Base-by-base conservation (phyloP, 1,140 invertebrate species). In the Drosophila tani region DNA sequence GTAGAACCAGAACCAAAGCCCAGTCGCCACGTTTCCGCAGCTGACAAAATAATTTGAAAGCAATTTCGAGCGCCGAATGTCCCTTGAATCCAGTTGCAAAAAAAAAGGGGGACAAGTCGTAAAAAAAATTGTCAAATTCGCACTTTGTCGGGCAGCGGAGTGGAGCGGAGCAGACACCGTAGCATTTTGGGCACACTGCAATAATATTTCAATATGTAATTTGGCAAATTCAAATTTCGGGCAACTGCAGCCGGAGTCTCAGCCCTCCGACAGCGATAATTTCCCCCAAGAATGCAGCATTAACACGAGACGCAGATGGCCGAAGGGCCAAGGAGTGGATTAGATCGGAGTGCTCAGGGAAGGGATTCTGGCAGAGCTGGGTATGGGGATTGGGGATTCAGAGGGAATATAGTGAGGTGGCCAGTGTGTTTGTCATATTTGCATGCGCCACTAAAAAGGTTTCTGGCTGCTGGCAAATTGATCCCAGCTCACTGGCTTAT, bases 191-290 rank as follows among this genome's bases (percentile, higher is more conserved):
- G 69, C 86, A 55, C 86, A 82, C 71, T 91, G 86, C 86, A 91
- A 91, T 91, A 90, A 90, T 90, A 90, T 90, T 82, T 86, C 86
- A 85, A 90, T 90, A 91, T 88, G 84, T 85, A 91, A 91, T 91
- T 91, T 91, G 75, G 82, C 55, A 83, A 90, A 88, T 85, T 79
- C 59, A 81, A 84, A 83, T 82, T 84, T 79, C 32, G 78, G 67
- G 59, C 67, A 73, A 79, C 60, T 75, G 82, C 78, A 79, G 53
- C 38, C 43, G 45, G 40, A 63, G 45, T 49, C 53, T 75, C 49
- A 29, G 40, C 50, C 57, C 49, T 58, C 46, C 62, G 76, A 68
- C 78, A 69, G 70, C 81, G 82, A 91, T 91, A 91, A 91, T 91
- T 91, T 91, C 90, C 90, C 90, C 15, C 69, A 91, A 90, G 90